phyloP scores from a whole-genome alignment of 64 coral and sea anemone species.

The Actinia equina region DNA sequence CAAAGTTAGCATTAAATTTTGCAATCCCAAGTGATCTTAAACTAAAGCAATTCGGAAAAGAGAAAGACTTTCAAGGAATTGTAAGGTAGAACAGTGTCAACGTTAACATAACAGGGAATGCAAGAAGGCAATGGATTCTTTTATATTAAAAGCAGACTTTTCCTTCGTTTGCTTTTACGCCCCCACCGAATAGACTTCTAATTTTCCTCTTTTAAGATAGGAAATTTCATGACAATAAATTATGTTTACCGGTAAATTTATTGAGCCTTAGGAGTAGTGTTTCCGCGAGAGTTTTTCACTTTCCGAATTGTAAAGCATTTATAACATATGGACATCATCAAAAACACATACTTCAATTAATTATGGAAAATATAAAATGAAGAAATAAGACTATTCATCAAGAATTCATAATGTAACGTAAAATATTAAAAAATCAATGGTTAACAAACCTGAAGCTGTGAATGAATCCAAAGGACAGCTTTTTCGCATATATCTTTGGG shows the following conservation, averaged over 20 bases:
- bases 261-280: background rate
- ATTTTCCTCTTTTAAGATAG: background rate
- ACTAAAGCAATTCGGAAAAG: background rate
- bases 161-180: background rate
- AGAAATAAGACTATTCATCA: background rate
- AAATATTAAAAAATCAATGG: background rate
- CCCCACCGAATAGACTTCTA: background rate
- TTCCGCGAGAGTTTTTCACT: background rate
- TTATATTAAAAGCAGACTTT: background rate
- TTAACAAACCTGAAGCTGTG: constrained; percentile 74
- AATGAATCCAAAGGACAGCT: constrained; percentile 64
- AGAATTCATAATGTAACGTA: background rate
- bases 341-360: background rate
- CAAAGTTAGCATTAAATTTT: background rate
- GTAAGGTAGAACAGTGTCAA: background rate
- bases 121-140: background rate
- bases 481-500: constrained; percentile 62
- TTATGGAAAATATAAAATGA: background rate
- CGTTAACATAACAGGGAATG: background rate
- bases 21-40: background rate
- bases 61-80: background rate
- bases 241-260: background rate
- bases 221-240: background rate
- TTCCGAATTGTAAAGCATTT: background rate
- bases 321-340: background rate